phyloP scores from a whole-genome alignment of 2,797 vertebrate genomes.

The Enteromius argenteus region DNA sequence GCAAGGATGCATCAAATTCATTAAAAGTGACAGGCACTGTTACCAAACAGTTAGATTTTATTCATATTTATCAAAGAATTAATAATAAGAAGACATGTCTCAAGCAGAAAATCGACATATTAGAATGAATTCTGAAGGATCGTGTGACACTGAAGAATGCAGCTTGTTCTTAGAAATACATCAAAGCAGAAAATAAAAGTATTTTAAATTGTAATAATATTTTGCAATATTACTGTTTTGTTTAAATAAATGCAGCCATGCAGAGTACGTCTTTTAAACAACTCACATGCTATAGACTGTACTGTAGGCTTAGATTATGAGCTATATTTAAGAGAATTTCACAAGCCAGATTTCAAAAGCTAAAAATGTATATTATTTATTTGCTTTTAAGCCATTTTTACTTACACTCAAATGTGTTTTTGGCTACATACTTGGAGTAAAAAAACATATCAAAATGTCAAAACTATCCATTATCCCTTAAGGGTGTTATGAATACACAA shows the following conservation, averaged over 20 bases:
- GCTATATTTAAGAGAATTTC: background rate
- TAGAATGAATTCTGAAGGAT: background rate
- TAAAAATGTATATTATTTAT: background rate
- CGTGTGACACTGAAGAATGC: background rate
- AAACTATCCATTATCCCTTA: constrained; percentile 1
- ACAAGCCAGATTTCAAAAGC: background rate
- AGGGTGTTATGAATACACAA: background rate
- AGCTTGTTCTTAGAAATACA: background rate
- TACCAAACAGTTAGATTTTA: background rate
- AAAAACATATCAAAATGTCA: background rate
- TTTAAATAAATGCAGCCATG: background rate
- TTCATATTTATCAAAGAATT: background rate
- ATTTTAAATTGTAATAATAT: background rate
- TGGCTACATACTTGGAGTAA: background rate
- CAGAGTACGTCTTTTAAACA: background rate
- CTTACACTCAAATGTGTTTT: background rate
- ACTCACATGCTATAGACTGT: background rate
- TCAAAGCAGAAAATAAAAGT: background rate
- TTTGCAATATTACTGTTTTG: background rate
- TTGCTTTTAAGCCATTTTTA: background rate
- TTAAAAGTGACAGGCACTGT: background rate
- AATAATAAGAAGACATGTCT: background rate
- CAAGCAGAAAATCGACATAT: background rate
- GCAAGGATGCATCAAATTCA: background rate
- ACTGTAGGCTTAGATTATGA: background rate